These are phyloP conservation scores for Muscicapa adusta DNA, from an alignment of 2,113 vertebrate species.

Conservation along the genomic window DNA sequence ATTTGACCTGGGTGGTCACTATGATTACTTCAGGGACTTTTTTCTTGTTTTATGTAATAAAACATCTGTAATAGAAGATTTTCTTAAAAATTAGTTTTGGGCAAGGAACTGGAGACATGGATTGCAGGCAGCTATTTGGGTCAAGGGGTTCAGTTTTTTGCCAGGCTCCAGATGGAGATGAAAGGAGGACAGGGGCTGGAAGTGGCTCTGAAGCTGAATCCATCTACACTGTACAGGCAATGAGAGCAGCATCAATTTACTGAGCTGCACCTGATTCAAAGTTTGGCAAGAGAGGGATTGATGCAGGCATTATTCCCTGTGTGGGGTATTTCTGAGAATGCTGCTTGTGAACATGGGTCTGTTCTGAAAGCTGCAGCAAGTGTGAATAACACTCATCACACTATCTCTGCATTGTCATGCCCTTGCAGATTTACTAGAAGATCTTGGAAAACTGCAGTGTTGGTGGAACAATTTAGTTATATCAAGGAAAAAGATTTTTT, in stretches of 20 bases:
- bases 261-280: neutral
- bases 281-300: neutral
- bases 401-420: neutral
- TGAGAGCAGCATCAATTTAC: neutral
- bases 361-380: neutral
- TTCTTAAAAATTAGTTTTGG: neutral
- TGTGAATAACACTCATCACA: neutral
- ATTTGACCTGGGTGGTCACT: neutral
- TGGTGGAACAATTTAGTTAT: constrained; percentile 1
- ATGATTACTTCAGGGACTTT: neutral
- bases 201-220: neutral
- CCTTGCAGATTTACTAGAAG: constrained; percentile 16
- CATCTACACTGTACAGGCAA: neutral
- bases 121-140: constrained; percentile 20
- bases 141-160: constrained; percentile 24
- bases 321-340: neutral
- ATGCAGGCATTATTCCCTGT: neutral
- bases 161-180: constrained; percentile 13
- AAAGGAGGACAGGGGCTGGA: neutral
- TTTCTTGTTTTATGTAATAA: neutral
- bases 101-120: neutral
- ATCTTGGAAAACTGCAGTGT: constrained; percentile 20
- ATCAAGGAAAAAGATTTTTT: constrained; percentile 32
- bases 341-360: neutral
- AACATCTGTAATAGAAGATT: neutral